phyloP scores from a whole-genome alignment of 2,113 vertebrate genomes.

The Stomatorhinus ivindoensis region DNA sequence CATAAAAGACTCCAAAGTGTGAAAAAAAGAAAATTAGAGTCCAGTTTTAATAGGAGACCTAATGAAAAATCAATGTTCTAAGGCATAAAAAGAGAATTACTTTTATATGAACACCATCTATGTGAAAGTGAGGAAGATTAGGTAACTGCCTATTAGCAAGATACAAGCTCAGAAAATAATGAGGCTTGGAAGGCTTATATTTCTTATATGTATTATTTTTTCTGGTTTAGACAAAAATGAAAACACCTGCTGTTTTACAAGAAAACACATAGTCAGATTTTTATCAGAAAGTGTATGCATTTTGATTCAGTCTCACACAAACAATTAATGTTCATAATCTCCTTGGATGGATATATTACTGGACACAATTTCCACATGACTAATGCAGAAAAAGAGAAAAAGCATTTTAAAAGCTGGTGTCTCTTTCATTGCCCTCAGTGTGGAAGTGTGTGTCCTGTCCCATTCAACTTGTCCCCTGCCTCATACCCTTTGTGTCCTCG shows the following conservation, averaged over 20 bases:
- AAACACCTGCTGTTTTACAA: conserved; percentile 25
- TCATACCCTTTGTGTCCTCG: background rate
- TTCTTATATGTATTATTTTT: conserved; percentile 35
- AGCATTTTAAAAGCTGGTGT: background rate
- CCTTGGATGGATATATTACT: background rate
- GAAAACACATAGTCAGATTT: conserved; percentile 28
- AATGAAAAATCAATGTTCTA: conserved; percentile 44
- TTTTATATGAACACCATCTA: conserved; percentile 39
- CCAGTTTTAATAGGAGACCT: conserved; percentile 46
- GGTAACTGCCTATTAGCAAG: conserved; percentile 42
- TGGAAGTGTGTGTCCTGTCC: background rate
- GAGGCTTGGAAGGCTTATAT: conserved; percentile 27
- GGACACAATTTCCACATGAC: background rate
- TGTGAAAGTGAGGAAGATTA: conserved; percentile 35
- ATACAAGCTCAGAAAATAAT: conserved; percentile 37
- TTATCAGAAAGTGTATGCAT: conserved; percentile 19
- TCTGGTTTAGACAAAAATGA: conserved; percentile 1
- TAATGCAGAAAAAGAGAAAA: background rate
- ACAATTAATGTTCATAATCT: background rate
- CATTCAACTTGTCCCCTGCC: background rate
- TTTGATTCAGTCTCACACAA: background rate
- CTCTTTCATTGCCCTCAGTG: background rate
- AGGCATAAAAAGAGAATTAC: conserved; percentile 33
- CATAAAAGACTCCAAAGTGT: conserved; percentile 50
- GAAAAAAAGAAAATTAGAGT: conserved; percentile 49